Evolutionary conservation across 2,797 vertebrate species (phyloP).

Genomic region (Aphelocoma californica): DNA sequence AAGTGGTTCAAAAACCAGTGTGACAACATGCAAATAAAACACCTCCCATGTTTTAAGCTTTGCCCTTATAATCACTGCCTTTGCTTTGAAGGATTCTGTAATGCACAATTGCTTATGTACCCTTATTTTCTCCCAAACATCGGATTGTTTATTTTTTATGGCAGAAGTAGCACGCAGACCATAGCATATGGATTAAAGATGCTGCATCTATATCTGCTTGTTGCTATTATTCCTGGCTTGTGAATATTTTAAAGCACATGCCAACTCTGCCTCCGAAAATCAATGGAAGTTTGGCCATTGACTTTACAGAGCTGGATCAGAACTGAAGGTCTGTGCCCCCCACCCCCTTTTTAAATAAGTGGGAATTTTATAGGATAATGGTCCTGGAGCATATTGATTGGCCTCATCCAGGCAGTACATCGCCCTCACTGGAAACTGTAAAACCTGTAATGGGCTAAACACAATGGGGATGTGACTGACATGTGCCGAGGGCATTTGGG

Average conservation of each 20-base stretch:
- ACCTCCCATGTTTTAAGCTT: neutral
- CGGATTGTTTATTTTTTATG: neutral
- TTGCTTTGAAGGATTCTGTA: neutral
- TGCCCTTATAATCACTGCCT: neutral
- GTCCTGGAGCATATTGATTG: slow-evolving; percentile 50
- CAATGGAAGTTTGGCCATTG: slow-evolving; percentile 40
- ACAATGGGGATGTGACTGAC: slow-evolving; percentile 6
- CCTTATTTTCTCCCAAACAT: neutral
- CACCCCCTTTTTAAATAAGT: slow-evolving; percentile 51
- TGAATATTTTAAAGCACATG: slow-evolving; percentile 42
- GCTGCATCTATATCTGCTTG: neutral
- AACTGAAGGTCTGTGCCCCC: slow-evolving; percentile 15
- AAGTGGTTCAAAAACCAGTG: slow-evolving; percentile 60
- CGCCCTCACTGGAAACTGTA: slow-evolving; percentile 28
- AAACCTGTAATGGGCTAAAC: slow-evolving; percentile 33
- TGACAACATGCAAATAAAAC: slow-evolving; percentile 44
- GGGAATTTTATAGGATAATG: slow-evolving; percentile 63
- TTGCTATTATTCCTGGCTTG: slow-evolving; percentile 8
- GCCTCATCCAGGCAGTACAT: slow-evolving; percentile 29
- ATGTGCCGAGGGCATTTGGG: neutral
- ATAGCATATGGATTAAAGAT: neutral
- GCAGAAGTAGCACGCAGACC: neutral
- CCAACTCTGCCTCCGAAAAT: slow-evolving; percentile 36
- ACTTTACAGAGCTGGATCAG: slow-evolving; percentile 38
- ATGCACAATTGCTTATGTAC: neutral